Evolutionary conservation across 2,888 invertebrate genomes (phyloP), one percentile per base, ranked within the genome.

Genomic region (Microchrysa polita): DNA sequence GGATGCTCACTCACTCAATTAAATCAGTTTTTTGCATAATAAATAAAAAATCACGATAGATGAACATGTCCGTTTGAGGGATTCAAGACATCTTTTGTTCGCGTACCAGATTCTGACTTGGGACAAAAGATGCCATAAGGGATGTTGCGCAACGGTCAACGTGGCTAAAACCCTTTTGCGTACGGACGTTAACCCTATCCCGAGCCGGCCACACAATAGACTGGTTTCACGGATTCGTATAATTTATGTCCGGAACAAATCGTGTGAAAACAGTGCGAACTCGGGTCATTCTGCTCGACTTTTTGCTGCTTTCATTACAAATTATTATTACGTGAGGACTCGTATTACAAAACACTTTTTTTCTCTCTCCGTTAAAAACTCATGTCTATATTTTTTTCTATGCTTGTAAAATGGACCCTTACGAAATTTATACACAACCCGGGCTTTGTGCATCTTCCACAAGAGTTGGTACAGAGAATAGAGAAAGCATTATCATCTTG

Each of bases 231-330:
- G 55, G 55, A 34, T 67, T 74, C 40, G 57, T 65, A n/a, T n/a
- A 71, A 69, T 75, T 75, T 72, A 75, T 73, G 71, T 73, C 67
- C 73, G 57, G 22, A 71, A 48, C 73, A 71, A 73, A 75, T 75
- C 75, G 75, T 75, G 75, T 73, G 75, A 75, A 75, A 75, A 75
- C 63, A 71, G 10, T n/a, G n/a, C 44, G 53, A 48, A 44, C 73
- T 42, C 63, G 22, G 60, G 57, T 67, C 42, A 73, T 20, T 40
- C 18, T 42, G 44, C 55, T 57, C 63, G 73, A 73, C 69, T 75
- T 75, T 73, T 55, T 69, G 61, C 75, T 40, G 67, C 22, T 20
- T 20, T 60, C 55, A 48, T 65, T 44, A 52, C 34, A 60, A 67
- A 52, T 53, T 61, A 61, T 61, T 44, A 34, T 48, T 60, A 48